These are phyloP conservation scores for Girardia tigrina DNA, from an alignment of 2,888 invertebrate species.

Conservation along the genomic window DNA sequence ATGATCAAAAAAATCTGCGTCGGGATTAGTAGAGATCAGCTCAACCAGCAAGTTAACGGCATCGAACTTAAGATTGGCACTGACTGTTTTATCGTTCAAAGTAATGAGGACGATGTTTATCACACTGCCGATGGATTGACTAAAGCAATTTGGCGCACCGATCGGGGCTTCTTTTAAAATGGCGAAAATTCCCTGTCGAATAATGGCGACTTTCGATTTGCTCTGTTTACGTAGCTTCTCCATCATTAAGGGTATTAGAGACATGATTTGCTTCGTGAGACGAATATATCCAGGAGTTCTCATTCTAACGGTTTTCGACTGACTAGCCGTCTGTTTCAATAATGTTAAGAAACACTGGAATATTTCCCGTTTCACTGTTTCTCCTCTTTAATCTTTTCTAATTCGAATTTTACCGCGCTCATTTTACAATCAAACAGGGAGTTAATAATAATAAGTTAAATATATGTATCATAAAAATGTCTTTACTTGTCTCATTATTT, in stretches of 20 bases:
- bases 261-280: background rate
- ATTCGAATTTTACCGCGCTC: too few relatives aligned
- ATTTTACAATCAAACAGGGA: too few relatives aligned
- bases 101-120: background rate
- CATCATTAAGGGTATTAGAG: background rate
- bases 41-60: background rate
- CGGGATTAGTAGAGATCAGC: conserved; percentile 1
- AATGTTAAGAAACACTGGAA: conserved; percentile 11
- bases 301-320: background rate
- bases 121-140: background rate
- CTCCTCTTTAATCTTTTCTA: too few relatives aligned
- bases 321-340: conserved; percentile 17
- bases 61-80: conserved; percentile 3
- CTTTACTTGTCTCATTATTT: too few relatives aligned
- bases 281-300: background rate
- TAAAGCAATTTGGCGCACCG: background rate
- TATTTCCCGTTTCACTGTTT: conserved; percentile 9
- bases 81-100: background rate
- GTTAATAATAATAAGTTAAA: too few relatives aligned
- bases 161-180: background rate
- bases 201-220: background rate
- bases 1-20: background rate
- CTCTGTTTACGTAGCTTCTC: conserved; percentile 1
- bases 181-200: background rate
- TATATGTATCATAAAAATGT: too few relatives aligned